Conservation (phyloP, 2,113 vertebrate genomes). For the Muntiacus reevesi region DNA sequence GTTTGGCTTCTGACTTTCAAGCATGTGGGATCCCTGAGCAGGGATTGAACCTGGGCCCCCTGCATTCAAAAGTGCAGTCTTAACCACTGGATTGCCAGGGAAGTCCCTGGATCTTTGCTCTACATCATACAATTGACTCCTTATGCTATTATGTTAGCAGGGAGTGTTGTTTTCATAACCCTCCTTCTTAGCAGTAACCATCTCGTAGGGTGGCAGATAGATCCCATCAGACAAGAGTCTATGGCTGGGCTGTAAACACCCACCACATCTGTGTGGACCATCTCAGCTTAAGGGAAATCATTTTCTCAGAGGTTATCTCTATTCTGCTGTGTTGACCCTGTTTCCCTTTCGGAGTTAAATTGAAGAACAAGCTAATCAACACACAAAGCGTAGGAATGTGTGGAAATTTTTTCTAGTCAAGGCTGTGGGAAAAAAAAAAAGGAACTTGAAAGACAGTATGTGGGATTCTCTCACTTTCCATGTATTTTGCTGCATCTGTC, state of each 20-base stretch:
- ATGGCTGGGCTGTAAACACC: not conserved
- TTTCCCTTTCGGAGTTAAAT: not conserved
- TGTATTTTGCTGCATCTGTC: not conserved
- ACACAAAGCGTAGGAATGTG: not conserved
- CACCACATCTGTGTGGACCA: not conserved
- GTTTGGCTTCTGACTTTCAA: not conserved
- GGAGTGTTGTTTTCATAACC: slow-evolving; percentile 44
- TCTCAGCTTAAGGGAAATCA: slow-evolving; percentile 18
- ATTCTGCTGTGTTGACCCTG: not conserved
- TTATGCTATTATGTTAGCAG: slow-evolving; percentile 28
- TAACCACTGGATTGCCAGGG: not conserved
- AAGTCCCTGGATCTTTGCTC: slow-evolving; percentile 28
- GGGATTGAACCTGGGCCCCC: not conserved
- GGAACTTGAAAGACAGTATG: not conserved
- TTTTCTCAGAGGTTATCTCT: slow-evolving; percentile 19
- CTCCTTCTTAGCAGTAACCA: slow-evolving; percentile 32
- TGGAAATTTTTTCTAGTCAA: not conserved
- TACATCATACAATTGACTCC: slow-evolving; percentile 15
- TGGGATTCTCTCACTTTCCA: not conserved
- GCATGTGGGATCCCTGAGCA: not conserved
- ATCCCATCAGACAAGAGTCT: not conserved
- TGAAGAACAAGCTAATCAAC: not conserved
- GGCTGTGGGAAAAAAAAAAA: not conserved
- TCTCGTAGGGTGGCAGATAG: slow-evolving; percentile 18
- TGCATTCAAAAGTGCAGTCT: not conserved